A percentile compares a stretch with the other conserved stretches of the same genome.
These are phyloP conservation scores for Aphidius ervi DNA, from an alignment of 1,140 invertebrate genomes.

Conservation along the genomic window DNA sequence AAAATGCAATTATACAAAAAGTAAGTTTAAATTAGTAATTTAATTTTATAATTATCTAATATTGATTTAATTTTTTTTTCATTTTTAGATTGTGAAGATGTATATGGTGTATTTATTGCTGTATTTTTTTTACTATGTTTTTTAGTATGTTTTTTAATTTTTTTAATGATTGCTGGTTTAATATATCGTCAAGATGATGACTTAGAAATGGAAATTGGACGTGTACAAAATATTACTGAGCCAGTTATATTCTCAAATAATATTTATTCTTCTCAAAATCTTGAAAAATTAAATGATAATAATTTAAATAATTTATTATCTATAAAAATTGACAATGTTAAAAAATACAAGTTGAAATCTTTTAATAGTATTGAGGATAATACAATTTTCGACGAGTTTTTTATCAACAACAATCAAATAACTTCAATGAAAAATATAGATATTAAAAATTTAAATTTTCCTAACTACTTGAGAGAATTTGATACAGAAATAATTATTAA, in stretches of 20 bases:
- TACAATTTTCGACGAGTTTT: slow-evolving; percentile 50
- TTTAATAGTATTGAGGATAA: slow-evolving; percentile 44
- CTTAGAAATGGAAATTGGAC: slow-evolving; percentile 79
- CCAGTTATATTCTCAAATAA: slow-evolving; percentile 67
- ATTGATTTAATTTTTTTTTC: slow-evolving; percentile 11
- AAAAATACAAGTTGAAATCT: slow-evolving; percentile 36
- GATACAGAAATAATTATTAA: slow-evolving; percentile 60
- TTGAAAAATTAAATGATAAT: slow-evolving; percentile 55
- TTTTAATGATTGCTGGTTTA: slow-evolving; percentile 60
- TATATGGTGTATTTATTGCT: slow-evolving; percentile 59
- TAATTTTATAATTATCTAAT: too few relatives aligned
- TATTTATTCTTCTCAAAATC: slow-evolving; percentile 73
- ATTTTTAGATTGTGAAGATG: slow-evolving; percentile 77
- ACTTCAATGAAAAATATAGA: slow-evolving; percentile 73
- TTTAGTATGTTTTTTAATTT: slow-evolving; percentile 62
- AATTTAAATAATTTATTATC: slow-evolving; percentile 57
- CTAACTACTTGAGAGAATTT: slow-evolving; percentile 72
- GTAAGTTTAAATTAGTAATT: slow-evolving; percentile 52
- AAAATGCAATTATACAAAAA: slow-evolving; percentile 65
- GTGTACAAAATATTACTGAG: slow-evolving; percentile 83
- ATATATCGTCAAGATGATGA: slow-evolving; percentile 77
- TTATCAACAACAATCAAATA: slow-evolving; percentile 58
- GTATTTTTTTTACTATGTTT: slow-evolving; percentile 53
- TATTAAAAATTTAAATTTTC: slow-evolving; percentile 75
- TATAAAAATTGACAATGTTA: slow-evolving; percentile 51